Base-by-base conservation (phyloP, 2,113 vertebrate species). In the Ariopsis seemanni region DNA sequence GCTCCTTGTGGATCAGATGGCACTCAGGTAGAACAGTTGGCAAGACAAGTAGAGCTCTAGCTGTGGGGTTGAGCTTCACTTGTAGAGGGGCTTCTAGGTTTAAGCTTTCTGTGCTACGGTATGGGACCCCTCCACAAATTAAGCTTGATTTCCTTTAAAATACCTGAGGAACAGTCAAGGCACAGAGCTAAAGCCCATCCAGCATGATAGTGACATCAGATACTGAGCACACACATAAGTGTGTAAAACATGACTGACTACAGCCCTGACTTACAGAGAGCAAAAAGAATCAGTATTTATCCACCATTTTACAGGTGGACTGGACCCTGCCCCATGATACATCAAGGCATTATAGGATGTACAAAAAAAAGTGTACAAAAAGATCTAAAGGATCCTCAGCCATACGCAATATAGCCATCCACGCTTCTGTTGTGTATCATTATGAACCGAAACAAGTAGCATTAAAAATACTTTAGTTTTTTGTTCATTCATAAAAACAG, bases 1-100 rank as follows among this genome's bases (percentile, higher is more conserved):
- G 85, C 88, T 91, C 91, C 91, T 90, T 30, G 52, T 81, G 71
- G 82, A n/a, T 84, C 74, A 20, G 63, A 79, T 82, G 84, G 88
- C 85, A 85, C 80, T 87, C 86, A 30, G 57, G 81, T 88, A 88
- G 82, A 88, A 69, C 2, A 63, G 65, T 84, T 27, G 53, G 8
- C 57, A 22, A 67, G 22, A 78, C 14, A 48, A 79, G 60, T 57
- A 14, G n/a, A 82, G 79, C 67, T 87, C 67, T 82, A 82, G 86
- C 67, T 50, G 77, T 62, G 78, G 4, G 48, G 53, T 62, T 25
- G 48, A 84, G 72, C 52, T 84, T 78, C 9, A 79, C 67, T 52
- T 69, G 82, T 58, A 62, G 60, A 84, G 72, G 71, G 27, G 52
- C 27, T 55, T 65, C 34, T 25, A 10, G 48, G 27, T 78, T 78